These are phyloP conservation scores for Zygogramma bicolorata DNA, from an alignment of 2,888 invertebrate species.

Conservation along the genomic window DNA sequence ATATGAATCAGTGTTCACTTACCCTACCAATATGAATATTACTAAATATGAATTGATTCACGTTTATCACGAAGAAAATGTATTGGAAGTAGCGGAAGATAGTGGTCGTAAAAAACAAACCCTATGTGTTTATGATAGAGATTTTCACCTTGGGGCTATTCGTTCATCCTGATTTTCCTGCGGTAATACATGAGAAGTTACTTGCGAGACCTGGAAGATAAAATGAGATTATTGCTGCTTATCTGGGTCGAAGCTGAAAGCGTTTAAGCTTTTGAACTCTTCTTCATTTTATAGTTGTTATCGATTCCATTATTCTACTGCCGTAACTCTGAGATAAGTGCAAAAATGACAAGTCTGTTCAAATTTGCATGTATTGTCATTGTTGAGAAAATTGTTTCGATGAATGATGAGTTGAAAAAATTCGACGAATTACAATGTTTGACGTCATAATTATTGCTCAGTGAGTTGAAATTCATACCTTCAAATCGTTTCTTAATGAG, in stretches of 20 bases:
- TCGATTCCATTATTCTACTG: neutral
- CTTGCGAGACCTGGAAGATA: neutral
- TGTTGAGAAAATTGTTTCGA: neutral
- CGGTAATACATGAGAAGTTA: neutral
- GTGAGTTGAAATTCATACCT: too few relatives aligned
- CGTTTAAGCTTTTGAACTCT: too few relatives aligned
- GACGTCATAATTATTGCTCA: too few relatives aligned
- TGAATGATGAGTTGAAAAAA: too few relatives aligned
- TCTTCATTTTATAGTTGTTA: neutral
- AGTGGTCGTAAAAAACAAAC: too few relatives aligned
- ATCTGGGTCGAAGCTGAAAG: neutral
- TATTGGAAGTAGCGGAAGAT: too few relatives aligned
- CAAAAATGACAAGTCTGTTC: neutral
- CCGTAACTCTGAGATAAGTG: neutral
- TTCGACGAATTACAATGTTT: too few relatives aligned
- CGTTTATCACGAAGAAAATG: too few relatives aligned
- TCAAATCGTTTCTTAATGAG: too few relatives aligned
- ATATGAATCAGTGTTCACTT: too few relatives aligned
- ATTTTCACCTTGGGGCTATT: neutral
- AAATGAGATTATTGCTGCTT: neutral
- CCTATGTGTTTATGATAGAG: neutral
- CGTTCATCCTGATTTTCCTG: neutral
- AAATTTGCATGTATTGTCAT: neutral
- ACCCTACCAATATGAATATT: too few relatives aligned
- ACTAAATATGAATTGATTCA: too few relatives aligned